phyloP scores from a whole-genome alignment of 2,888 invertebrate species.

The Lycaena phlaeas region DNA sequence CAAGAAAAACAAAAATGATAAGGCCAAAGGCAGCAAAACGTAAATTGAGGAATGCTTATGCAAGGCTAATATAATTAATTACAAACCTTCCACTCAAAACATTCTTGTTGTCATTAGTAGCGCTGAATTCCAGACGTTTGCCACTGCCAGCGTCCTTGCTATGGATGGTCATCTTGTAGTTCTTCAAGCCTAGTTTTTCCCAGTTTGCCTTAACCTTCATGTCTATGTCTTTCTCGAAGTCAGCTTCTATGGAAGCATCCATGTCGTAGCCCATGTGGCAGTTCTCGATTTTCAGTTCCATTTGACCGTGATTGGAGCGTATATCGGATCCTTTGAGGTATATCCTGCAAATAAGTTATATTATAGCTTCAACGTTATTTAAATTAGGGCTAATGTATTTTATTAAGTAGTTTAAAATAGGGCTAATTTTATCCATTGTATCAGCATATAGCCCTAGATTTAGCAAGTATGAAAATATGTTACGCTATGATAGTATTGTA shows the following conservation, averaged over 20 bases:
- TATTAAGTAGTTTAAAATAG: no score
- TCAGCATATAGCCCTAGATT: no score
- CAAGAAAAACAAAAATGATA: no score
- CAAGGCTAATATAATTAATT: no score
- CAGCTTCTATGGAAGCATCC: constrained; percentile 67
- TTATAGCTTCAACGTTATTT: no score
- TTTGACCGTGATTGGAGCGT: constrained; percentile 72
- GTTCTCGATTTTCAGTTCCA: constrained; percentile 70
- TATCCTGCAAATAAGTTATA: constrained; percentile 34
- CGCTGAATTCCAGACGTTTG: constrained; percentile 76
- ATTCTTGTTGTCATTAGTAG: constrained; percentile 77
- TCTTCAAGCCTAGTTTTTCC: constrained; percentile 75
- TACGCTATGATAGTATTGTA: no score
- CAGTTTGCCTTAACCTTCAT: constrained; percentile 76
- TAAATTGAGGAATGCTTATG: no score
- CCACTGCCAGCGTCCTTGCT: constrained; percentile 74
- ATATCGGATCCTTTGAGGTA: constrained; percentile 49
- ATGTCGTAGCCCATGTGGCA: constrained; percentile 60
- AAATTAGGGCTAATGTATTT: no score
- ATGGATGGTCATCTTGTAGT: constrained; percentile 75
- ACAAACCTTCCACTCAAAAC: constrained; percentile 79
- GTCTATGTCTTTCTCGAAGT: constrained; percentile 75
- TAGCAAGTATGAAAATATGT: no score
- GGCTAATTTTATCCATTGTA: no score
- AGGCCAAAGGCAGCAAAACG: no score